Evolutionary conservation across 2,113 vertebrate genomes (phyloP), one percentile per base, ranked within the genome.

Genomic region (Phylloscopus trochilus): DNA sequence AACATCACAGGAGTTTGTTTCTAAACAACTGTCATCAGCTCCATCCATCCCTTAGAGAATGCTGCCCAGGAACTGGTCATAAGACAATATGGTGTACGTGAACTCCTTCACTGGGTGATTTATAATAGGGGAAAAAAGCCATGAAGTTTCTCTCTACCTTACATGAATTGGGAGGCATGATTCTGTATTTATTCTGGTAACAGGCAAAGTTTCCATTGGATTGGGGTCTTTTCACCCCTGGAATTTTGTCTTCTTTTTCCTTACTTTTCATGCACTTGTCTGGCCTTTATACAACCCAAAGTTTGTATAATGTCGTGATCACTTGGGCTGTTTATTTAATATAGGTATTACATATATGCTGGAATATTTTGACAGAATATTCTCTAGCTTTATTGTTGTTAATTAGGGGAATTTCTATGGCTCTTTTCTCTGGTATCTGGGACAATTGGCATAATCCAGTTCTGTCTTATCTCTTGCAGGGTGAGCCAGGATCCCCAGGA

Each of bases 401-500:
- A 28, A 56, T 83, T 68, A 26, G 35, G 26, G 10, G 41, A 15
- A 8, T 79, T 92, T 92, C 43, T 72, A 31, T 51, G 19, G 6
- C 31, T 87, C 66, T 89, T 84, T 72, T 51, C 52, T 72, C 14
- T 69, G 28, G 75, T 43, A 16, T 93, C 70, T 82, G 52, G 41
- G 23, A 41, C 46, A 81, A 5, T 0, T 73, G 84, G 41, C 6
- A 55, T 87, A 84, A 94, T 59, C 21, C 35, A 55, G 13, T 77
- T 89, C 37, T 15, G 52, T 87, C n/a, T 94, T 92, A n/a, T 80
- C 58, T 89, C 94, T 97, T 89, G 55, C 97, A 99, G 99, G 99
- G 99, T 79, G 99, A 99, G 85, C 98, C 98, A 74, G 99, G 99
- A 67, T 96, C 98, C 89, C 98, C 98, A 89, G 99, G 99, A 95